phyloP scores from a whole-genome alignment of 2,797 vertebrate genomes.

The Danio choprae region DNA sequence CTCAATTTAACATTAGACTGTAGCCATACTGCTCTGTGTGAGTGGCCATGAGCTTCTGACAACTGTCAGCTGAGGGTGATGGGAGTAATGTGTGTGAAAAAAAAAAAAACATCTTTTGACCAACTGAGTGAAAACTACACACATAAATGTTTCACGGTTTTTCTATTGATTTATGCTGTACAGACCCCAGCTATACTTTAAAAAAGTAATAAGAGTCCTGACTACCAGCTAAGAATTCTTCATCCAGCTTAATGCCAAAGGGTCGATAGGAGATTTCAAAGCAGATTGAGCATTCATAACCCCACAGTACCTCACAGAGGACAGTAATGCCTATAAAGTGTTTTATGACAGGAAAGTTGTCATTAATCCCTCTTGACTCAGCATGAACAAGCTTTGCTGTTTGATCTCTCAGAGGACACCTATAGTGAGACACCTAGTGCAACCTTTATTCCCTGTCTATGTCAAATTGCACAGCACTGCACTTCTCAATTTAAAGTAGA shows the following conservation, averaged over 20 bases:
- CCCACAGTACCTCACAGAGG: neutral
- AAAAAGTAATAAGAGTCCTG: neutral
- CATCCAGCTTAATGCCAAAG: conserved; percentile 5
- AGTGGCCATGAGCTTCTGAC: conserved; percentile 35
- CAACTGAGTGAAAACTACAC: conserved; percentile 8
- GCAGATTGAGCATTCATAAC: neutral
- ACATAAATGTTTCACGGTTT: conserved; percentile 13
- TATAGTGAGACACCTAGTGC: neutral
- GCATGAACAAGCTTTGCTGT: neutral
- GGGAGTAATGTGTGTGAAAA: conserved; percentile 15
- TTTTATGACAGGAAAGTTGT: neutral
- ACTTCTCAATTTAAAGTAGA: no score
- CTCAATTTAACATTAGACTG: conserved; percentile 70
- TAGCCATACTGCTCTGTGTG: conserved; percentile 54
- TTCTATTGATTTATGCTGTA: neutral
- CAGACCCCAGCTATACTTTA: neutral
- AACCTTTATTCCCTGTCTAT: conserved; percentile 8
- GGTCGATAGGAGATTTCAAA: conserved; percentile 1
- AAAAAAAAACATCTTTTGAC: neutral
- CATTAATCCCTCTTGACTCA: conserved; percentile 17
- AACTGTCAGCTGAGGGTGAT: conserved; percentile 33
- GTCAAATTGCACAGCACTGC: neutral
- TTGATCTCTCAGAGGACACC: conserved; percentile 14
- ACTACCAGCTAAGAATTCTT: conserved; percentile 10
- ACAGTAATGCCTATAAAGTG: neutral